A percentile compares a stretch with the other conserved stretches of the same genome.
Conservation (phyloP, 2,113 vertebrate genomes). For the Chiloscyllium plagiosum region DNA sequence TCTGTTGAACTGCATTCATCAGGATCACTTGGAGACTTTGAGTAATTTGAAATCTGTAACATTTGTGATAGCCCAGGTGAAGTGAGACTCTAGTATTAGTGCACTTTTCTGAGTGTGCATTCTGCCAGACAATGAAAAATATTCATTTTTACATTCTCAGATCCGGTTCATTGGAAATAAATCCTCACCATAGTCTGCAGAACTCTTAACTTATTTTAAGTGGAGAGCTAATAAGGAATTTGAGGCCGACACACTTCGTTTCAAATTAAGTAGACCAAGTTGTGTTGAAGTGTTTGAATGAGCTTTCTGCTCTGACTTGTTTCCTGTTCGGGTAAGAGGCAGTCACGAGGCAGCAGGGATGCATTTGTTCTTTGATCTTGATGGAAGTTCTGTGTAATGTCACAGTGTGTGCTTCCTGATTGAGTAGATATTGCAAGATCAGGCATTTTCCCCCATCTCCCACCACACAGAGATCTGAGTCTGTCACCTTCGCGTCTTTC, state of each 20-base stretch:
- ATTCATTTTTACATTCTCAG: no score
- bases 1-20: no score
- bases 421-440: not conserved
- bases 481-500: not conserved
- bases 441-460: no score
- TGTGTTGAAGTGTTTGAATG: not conserved
- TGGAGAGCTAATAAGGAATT: not conserved
- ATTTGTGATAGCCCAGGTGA: no score
- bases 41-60: no score
- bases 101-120: no score
- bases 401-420: not conserved
- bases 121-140: no score
- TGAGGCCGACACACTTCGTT: not conserved
- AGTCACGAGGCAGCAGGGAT: no score
- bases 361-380: not conserved
- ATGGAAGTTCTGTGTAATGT: not conserved
- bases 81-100: no score
- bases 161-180: no score
- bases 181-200: not conserved
- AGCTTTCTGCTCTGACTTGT: not conserved
- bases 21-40: no score
- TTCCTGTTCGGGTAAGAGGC: not conserved
- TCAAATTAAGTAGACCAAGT: not conserved
- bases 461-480: not conserved
- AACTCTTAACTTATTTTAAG: not conserved